Conservation (phyloP, 2,113 vertebrate species). For the Leptodactylus fuscus region DNA sequence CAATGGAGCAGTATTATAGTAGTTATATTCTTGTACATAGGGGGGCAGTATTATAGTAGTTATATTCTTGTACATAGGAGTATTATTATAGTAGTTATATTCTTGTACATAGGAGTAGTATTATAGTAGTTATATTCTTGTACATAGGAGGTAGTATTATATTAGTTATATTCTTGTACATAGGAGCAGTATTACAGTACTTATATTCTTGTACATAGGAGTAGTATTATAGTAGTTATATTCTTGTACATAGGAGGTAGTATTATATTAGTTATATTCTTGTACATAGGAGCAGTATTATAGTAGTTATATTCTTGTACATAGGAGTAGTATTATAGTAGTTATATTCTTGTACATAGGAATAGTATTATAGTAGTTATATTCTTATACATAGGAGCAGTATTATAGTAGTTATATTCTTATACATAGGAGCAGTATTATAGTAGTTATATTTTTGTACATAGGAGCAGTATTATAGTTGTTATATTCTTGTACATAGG, state of each 20-base stretch:
- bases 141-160: neutral
- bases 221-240: slow-evolving; percentile 10
- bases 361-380: too few relatives aligned
- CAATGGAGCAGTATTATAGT: neutral
- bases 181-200: neutral
- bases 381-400: neutral
- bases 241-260: neutral
- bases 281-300: neutral
- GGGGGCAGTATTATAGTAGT: slow-evolving; percentile 1
- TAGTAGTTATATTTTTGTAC: slow-evolving; percentile 7
- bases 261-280: slow-evolving; percentile 8
- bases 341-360: neutral
- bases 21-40: slow-evolving; percentile 4
- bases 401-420: slow-evolving; percentile 20
- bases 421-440: slow-evolving; percentile 1
- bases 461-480: slow-evolving; percentile 1
- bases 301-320: slow-evolving; percentile 3
- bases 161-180: too few relatives aligned
- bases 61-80: neutral
- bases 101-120: neutral
- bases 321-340: slow-evolving; percentile 1
- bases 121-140: slow-evolving; percentile 5
- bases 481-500: slow-evolving; percentile 5
- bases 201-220: neutral
- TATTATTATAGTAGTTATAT: neutral